Base-by-base conservation (phyloP, 1,140 invertebrate genomes). In the Geopemphigus sp. region DNA sequence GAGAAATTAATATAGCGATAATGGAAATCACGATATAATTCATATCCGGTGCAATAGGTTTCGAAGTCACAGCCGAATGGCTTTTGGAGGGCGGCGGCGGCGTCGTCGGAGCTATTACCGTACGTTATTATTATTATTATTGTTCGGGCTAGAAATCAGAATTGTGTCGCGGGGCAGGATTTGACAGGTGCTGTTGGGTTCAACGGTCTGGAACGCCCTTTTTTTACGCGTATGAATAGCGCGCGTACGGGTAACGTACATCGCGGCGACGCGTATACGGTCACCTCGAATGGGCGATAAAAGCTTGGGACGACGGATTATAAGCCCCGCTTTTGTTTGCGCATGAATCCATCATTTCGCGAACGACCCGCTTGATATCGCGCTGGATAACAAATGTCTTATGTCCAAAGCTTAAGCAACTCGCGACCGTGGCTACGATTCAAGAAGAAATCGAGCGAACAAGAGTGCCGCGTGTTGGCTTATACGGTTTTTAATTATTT, bases 131-230 rank as follows among this genome's bases (percentile, higher is more conserved):
- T 78, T 39, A 39, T 39, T 78, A 78, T 78, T 78, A 78, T 78
- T 78, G 74, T 78, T 50, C 56, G 39, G 56, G 61, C 57, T 61
- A 47, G 39, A 78, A 78, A 78, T 78, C 74, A 78, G 74, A 61
- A n/a, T 78, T 63, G 39, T 78, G 56, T 61, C 74, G 57, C 74
- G 74, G 74, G 74, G 74, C 50, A 78, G 39, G 8, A 78, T 61
- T 78, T 78, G 74, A 78, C 74, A 78, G 74, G 74, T 78, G 74
- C 74, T 78, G 74, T 78, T 63, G 50, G 32, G 57, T 63, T 78
- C 74, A 78, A 78, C 74, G 74, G 56, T 63, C 74, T 26, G 74
- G 74, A 78, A 78, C 74, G 74, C 74, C 74, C 74, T 78, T 78
- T 63, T 32, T 39, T 53, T 50, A 24, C 32, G 19, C 54, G 39